These are phyloP conservation scores for Rhinoptilus africanus DNA, from an alignment of 2,113 vertebrate species.

Conservation along the genomic window DNA sequence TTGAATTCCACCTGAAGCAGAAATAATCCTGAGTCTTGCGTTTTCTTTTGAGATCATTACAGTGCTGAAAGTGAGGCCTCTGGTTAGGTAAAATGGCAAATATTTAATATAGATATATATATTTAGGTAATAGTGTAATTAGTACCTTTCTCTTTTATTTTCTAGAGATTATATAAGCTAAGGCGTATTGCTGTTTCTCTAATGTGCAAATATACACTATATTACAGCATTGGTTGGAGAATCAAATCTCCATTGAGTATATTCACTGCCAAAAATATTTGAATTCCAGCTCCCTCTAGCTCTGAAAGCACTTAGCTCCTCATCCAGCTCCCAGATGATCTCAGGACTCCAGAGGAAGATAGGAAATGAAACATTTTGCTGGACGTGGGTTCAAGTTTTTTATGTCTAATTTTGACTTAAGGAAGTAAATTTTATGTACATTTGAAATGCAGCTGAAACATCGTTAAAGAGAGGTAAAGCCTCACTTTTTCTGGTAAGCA, in stretches of 20 bases:
- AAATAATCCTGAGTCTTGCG: neutral
- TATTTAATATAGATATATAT: neutral
- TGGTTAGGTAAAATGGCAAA: neutral
- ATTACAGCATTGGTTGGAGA: neutral
- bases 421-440: neutral
- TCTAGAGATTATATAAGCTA: neutral
- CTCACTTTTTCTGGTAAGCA: neutral
- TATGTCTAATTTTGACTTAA: neutral
- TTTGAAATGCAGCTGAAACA: neutral
- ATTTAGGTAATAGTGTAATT: neutral
- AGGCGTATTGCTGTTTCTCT: neutral
- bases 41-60: neutral
- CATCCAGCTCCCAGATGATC: neutral
- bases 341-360: neutral
- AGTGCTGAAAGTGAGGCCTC: neutral
- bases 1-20: neutral
- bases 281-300: neutral
- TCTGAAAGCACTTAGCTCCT: neutral
- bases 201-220: neutral
- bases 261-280: neutral
- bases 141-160: neutral
- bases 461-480: neutral
- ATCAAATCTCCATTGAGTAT: neutral
- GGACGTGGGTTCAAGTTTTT: neutral
- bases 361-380: neutral